Base-by-base conservation (phyloP, 2,888 invertebrate species). In the Cantharis rustica region DNA sequence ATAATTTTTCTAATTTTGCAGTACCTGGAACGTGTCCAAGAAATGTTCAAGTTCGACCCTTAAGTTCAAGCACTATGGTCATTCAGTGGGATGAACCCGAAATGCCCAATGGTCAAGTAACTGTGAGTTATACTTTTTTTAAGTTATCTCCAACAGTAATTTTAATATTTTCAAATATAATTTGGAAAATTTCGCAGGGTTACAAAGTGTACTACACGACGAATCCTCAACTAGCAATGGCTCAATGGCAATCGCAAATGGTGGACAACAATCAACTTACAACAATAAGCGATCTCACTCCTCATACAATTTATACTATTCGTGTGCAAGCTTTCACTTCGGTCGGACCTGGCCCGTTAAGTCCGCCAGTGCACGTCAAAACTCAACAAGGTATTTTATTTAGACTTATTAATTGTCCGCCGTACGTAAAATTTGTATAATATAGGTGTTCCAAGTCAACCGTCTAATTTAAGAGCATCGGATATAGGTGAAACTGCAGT, bases 11-110 rank as follows among this genome's bases (percentile, higher is more conserved):
- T 83, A 74, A 75, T 79, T 81, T 87, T 90, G 1, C 90, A 98
- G 98, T 96, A 91, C 98, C 98, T 79, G 98, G 98, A 85, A 96
- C 96, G 85, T 96, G 98, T 72, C 99, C 99, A 7, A 91, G 95
- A 83, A 97, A 97, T 89, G 96, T 99, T 62, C 95, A 96, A 90
- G 98, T 97, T 72, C 92, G 97, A 72, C 97, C 98, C 7, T 92
- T 98, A 82, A 98, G 97, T 88, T 95, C 97, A 72, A 97, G 95
- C 87, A 98, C 98, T 61, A 96, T 99, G 94, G 95, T 98, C 75
- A 97, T 99, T 83, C 96, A 97, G 86, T 99, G 99, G 99, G 96
- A 97, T 84, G 97, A 97, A 87, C 99, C 99, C 16, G 97, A 98
- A 88, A 96, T 96, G 73, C 97, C 98, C 69, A 98, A 98, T 87